Percentiles rank a stretch among this genome's conserved stretches.
These are phyloP conservation scores for Heliconius nattereri DNA, from an alignment of 1,140 invertebrate species.

Conservation along the genomic window DNA sequence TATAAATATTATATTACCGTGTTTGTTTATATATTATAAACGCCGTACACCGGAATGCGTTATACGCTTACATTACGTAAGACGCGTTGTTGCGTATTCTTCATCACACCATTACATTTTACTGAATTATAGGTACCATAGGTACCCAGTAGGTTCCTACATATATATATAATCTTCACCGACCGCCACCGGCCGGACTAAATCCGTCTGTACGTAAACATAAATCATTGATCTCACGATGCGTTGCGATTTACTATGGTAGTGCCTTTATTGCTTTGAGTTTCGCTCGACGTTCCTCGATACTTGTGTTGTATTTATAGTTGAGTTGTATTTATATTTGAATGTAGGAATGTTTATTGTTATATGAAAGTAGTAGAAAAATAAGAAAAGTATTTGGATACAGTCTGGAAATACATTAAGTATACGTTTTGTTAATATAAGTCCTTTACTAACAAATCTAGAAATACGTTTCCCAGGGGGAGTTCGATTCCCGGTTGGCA, in stretches of 20 bases:
- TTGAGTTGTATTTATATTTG: background rate
- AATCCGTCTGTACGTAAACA: constrained; percentile 51
- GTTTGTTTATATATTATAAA: constrained; percentile 29
- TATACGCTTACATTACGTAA: constrained; percentile 27
- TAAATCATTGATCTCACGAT: constrained; percentile 75
- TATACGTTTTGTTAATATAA: no score
- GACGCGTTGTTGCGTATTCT: constrained; percentile 41
- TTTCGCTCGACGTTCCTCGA: constrained; percentile 38
- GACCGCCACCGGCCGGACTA: constrained; percentile 53
- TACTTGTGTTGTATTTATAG: background rate
- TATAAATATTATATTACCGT: background rate
- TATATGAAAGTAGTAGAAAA: no score
- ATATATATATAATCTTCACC: background rate
- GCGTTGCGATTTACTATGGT: constrained; percentile 68
- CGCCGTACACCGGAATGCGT: constrained; percentile 28
- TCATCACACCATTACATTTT: constrained; percentile 58
- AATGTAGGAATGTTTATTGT: no score
- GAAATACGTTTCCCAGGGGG: no score
- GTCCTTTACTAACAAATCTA: no score
- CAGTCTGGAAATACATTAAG: no score
- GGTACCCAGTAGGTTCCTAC: background rate
- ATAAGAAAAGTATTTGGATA: no score
- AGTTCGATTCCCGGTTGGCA: no score
- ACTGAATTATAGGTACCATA: constrained; percentile 51
- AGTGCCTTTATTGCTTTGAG: constrained; percentile 46